Conservation (phyloP, 92 coral and sea anemone species). For the Zoanthus sansibaricus region DNA sequence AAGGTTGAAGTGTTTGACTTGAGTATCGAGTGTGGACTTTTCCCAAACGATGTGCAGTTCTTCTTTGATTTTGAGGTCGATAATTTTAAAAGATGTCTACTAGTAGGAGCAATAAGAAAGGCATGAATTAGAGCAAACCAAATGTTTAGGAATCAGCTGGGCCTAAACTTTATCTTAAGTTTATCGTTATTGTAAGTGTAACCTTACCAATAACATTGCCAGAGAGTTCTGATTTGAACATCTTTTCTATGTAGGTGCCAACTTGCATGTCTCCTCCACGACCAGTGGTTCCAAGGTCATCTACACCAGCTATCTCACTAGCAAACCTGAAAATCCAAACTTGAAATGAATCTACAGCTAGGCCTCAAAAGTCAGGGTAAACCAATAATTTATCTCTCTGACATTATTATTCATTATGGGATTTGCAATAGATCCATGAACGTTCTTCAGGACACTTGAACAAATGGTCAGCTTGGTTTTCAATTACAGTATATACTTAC, state of each 20-base stretch:
- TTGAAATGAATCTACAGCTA: neutral
- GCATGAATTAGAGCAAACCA: too few relatives aligned
- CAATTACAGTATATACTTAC: neutral
- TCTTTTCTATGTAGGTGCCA: conserved; percentile 98
- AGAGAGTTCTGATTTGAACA: conserved; percentile 97
- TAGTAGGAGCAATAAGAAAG: too few relatives aligned
- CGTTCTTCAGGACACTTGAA: too few relatives aligned
- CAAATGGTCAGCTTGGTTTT: too few relatives aligned
- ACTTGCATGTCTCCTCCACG: conserved; percentile 99
- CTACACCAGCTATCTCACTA: conserved; percentile 98
- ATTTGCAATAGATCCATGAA: too few relatives aligned
- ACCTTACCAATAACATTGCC: conserved; percentile 94
- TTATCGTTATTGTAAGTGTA: neutral
- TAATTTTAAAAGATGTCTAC: neutral
- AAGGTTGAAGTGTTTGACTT: neutral
- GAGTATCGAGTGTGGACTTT: neutral
- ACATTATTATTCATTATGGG: too few relatives aligned
- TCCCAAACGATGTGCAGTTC: too few relatives aligned
- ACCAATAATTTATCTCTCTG: neutral
- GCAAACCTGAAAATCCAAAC: conserved; percentile 80
- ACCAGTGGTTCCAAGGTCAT: conserved; percentile 98
- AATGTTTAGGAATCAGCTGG: too few relatives aligned
- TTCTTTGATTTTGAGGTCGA: neutral
- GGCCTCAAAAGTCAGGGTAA: neutral
- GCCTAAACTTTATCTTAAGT: neutral